Conservation (phyloP, 2,888 invertebrate genomes). For the Syrista parreyssii region DNA sequence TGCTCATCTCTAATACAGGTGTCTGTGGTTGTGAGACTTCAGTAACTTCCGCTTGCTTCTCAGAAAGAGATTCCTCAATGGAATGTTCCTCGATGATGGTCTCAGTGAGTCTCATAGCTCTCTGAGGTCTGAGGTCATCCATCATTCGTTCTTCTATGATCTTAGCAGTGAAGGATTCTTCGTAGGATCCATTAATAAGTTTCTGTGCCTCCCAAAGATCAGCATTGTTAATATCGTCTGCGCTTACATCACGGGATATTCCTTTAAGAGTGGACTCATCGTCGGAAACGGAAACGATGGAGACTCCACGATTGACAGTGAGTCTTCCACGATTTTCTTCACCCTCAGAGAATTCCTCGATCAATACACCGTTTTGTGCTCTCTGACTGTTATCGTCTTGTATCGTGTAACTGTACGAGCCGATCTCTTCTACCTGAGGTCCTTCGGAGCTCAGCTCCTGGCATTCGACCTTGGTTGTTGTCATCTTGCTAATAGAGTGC, state of each 20-base stretch:
- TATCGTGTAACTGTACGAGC: constrained; percentile 71
- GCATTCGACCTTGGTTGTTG: constrained; percentile 71
- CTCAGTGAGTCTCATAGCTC: constrained; percentile 44
- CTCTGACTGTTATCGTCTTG: constrained; percentile 65
- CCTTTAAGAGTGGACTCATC: constrained; percentile 73
- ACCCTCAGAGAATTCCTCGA: constrained; percentile 66
- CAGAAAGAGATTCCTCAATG: constrained; percentile 68
- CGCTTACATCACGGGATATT: constrained; percentile 71
- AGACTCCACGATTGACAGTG: constrained; percentile 69
- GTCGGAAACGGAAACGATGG: constrained; percentile 76
- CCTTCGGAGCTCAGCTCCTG: constrained; percentile 69
- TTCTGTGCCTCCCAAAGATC: constrained; percentile 35
- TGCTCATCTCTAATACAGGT: constrained; percentile 32
- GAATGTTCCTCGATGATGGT: constrained; percentile 67
- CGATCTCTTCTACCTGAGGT: constrained; percentile 72
- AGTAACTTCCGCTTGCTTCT: constrained; percentile 48
- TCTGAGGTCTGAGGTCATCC: constrained; percentile 40
- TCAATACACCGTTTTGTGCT: constrained; percentile 57
- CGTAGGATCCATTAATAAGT: constrained; percentile 39
- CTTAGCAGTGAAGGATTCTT: constrained; percentile 38
- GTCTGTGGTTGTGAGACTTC: constrained; percentile 22
- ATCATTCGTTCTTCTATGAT: constrained; percentile 34
- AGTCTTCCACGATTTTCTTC: constrained; percentile 63
- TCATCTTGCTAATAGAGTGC: constrained; percentile 76
- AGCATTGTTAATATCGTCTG: constrained; percentile 70